These are phyloP conservation scores for Cerceris rybyensis DNA, from an alignment of 2,888 invertebrate species.

Conservation along the genomic window DNA sequence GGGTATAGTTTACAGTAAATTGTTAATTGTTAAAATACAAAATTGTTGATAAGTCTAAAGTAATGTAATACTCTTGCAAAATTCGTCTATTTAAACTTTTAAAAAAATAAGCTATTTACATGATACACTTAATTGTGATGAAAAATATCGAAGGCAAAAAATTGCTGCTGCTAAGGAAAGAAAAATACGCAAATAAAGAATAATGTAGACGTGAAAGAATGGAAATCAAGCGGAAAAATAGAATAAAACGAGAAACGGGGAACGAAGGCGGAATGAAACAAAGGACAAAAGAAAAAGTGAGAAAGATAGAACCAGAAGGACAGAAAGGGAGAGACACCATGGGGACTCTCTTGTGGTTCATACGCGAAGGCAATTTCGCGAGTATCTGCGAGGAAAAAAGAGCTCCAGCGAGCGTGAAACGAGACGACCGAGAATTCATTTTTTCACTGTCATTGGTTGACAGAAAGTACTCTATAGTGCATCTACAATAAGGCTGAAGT, in stretches of 20 bases:
- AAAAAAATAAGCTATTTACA: too few relatives aligned
- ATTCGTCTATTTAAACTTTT: too few relatives aligned
- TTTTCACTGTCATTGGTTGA: constrained; percentile 33
- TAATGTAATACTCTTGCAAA: too few relatives aligned
- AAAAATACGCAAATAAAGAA: too few relatives aligned
- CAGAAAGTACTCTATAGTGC: constrained; percentile 15
- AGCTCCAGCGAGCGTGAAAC: constrained; percentile 43
- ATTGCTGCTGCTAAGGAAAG: too few relatives aligned
- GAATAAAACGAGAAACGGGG: constrained; percentile 3
- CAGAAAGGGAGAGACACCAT: constrained; percentile 6
- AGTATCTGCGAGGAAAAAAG: constrained; percentile 41
- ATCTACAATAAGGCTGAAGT: background rate
- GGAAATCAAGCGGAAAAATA: too few relatives aligned
- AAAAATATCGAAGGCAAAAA: too few relatives aligned
- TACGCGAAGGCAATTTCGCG: constrained; percentile 49
- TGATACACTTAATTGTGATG: too few relatives aligned
- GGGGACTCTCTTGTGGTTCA: constrained; percentile 42
- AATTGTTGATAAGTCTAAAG: too few relatives aligned
- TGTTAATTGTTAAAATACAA: too few relatives aligned
- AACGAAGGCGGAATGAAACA: background rate
- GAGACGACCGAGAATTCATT: constrained; percentile 48
- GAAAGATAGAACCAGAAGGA: constrained; percentile 2
- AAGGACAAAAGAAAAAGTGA: background rate
- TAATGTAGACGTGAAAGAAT: too few relatives aligned
- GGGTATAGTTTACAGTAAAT: too few relatives aligned